A percentile compares a stretch with the other conserved stretches of the same genome.
Evolutionary conservation across 2,113 vertebrate genomes (phyloP).

Genomic region (Pluvianellus socialis): DNA sequence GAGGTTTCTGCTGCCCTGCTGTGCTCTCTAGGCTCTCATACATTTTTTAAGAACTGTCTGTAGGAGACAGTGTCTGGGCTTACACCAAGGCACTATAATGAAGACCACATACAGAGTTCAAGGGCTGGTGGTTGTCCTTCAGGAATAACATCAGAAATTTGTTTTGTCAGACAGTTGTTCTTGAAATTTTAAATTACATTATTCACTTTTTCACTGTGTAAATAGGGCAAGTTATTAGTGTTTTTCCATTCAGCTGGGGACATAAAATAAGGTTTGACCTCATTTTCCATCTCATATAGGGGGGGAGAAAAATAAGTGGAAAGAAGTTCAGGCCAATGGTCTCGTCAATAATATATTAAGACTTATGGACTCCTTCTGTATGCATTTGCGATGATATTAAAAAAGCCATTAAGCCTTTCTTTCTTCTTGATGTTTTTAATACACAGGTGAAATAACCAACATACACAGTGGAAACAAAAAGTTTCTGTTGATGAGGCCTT

Average conservation of each 20-base stretch:
- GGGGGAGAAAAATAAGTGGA: background rate
- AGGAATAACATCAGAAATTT: slow-evolving; percentile 12
- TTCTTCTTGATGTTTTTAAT: background rate
- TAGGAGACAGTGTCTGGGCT: slow-evolving; percentile 49
- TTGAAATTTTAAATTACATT: slow-evolving; percentile 22
- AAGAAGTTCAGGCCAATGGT: background rate
- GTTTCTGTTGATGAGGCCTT: background rate
- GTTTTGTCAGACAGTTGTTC: slow-evolving; percentile 37
- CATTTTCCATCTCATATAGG: background rate
- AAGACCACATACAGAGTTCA: slow-evolving; percentile 57
- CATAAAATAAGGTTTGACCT: background rate
- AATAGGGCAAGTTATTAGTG: background rate
- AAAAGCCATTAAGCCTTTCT: background rate
- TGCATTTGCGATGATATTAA: background rate
- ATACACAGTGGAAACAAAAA: background rate
- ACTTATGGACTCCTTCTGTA: background rate
- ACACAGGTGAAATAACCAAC: background rate
- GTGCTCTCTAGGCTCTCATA: slow-evolving; percentile 65
- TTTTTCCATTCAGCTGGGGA: background rate
- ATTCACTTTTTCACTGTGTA: background rate
- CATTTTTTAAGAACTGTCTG: slow-evolving; percentile 67
- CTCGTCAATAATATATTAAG: background rate
- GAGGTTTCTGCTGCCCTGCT: slow-evolving; percentile 58
- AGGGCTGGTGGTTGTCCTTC: slow-evolving; percentile 65
- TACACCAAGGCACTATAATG: slow-evolving; percentile 30